Conservation (phyloP, 2,113 vertebrate species). For the Anhinga anhinga region DNA sequence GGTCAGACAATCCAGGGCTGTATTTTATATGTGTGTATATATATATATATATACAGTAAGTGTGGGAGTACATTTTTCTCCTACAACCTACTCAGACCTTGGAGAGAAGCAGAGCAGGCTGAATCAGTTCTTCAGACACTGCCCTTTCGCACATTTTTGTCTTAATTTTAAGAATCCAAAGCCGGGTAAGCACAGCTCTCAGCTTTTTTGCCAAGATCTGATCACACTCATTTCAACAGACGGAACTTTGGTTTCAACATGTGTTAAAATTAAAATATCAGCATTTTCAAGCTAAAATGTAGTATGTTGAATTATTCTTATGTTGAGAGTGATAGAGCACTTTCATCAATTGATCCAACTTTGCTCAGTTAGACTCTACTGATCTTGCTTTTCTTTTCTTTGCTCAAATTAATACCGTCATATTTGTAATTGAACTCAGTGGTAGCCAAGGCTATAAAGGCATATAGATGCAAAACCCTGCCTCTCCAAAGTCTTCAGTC, state of each 20-base stretch:
- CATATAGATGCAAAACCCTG: not conserved
- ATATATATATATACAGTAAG: not conserved
- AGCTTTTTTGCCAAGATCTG: not conserved
- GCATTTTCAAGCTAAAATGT: not conserved
- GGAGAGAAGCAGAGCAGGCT: not conserved
- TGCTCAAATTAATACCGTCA: not conserved
- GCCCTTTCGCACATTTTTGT: not conserved
- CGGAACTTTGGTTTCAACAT: not conserved
- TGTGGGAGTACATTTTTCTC: not conserved
- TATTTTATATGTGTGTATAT: not conserved
- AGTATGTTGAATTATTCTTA: not conserved
- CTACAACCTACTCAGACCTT: not conserved
- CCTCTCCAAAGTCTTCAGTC: not conserved
- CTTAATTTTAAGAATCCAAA: not conserved
- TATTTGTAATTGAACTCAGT: not conserved
- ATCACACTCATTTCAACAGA: not conserved
- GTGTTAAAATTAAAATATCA: not conserved
- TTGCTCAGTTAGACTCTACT: not conserved
- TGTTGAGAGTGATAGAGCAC: not conserved
- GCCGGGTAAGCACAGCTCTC: not conserved
- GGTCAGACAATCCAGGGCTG: not conserved
- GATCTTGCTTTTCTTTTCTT: not conserved
- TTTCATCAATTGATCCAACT: not conserved
- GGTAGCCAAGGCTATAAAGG: not conserved
- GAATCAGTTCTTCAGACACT: not conserved